These are phyloP conservation scores for Papio anubis DNA, from an alignment of 2,113 vertebrate genomes.

Conservation along the genomic window DNA sequence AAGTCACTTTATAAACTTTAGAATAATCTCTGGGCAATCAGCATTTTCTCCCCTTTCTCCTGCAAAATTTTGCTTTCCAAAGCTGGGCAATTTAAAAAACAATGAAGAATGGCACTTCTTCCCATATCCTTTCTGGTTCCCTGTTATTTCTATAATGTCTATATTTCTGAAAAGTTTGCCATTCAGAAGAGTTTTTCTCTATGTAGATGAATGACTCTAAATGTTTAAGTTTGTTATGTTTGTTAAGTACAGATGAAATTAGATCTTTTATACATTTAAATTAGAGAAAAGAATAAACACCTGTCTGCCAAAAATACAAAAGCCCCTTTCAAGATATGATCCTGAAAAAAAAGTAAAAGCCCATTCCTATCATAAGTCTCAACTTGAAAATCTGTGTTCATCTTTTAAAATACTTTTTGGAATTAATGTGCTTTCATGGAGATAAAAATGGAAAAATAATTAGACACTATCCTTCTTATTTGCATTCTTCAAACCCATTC, in stretches of 20 bases:
- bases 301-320: background rate
- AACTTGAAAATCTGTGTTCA: slow-evolving; percentile 34
- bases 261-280: background rate
- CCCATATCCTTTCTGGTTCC: background rate
- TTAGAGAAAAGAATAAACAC: background rate
- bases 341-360: background rate
- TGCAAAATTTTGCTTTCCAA: background rate
- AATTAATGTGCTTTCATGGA: slow-evolving; percentile 26
- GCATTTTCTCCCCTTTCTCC: background rate
- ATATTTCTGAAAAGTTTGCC: background rate
- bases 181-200: background rate
- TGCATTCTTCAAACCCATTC: slow-evolving; percentile 53
- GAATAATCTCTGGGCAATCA: background rate
- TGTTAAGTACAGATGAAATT: background rate
- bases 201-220: background rate
- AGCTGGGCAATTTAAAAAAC: background rate
- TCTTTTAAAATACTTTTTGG: background rate
- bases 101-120: background rate
- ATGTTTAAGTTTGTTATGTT: background rate
- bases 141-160: background rate
- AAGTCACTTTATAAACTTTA: background rate
- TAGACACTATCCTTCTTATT: slow-evolving; percentile 55
- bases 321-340: background rate
- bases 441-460: slow-evolving; percentile 53
- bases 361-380: background rate